Base-by-base conservation (phyloP, 2,113 vertebrate genomes). In the Silurus meridionalis region DNA sequence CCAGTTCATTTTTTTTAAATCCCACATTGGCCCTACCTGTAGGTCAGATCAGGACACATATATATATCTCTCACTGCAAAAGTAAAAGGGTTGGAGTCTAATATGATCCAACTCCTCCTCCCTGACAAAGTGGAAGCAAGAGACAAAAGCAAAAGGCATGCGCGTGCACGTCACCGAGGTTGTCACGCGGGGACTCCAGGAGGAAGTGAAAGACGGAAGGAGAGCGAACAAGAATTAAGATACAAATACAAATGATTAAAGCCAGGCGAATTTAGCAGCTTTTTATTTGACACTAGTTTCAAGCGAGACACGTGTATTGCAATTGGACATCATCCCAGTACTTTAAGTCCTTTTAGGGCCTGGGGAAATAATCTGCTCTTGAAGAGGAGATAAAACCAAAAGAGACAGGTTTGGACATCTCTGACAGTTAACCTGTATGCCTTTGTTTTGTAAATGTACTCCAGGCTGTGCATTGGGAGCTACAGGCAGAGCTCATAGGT, bases 171-270 rank as follows among this genome's bases (percentile, higher is more conserved):
- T 63, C 55, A 84, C 28, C 19, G 11, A 19, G n/a, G 53, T 74
- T 72, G 82, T 72, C 83, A 84, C 67, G 58, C 67, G 58, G 57
- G 67, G 14, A 60, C 57, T 82, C 7, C 5, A 71, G 48, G 80
- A 82, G 85, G 85, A 86, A 86, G 85, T 75, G 80, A 63, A 69
- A 86, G 57, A 72, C 11, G 66, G 57, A 25, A 85, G 88, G 50
- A 82, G 92, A 90, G 92, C 92, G 90, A 60, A 52, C 84, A 89
- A 82, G 64, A 80, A 67, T 53, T 77, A 77, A 8, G 23, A 9
- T 17, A 78, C 14, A 53, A 67, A 87, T 61, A 78, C 79, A 58
- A 50, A 11, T 61, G 28, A 60, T 83, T n/a, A 52, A 52, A 69
- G 83, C 5, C 17, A 37, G 23, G 8, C 78, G 21, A 23, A 63